Evolutionary conservation across 2,888 invertebrate genomes (phyloP).

Genomic region (Sepiola atlantica): DNA sequence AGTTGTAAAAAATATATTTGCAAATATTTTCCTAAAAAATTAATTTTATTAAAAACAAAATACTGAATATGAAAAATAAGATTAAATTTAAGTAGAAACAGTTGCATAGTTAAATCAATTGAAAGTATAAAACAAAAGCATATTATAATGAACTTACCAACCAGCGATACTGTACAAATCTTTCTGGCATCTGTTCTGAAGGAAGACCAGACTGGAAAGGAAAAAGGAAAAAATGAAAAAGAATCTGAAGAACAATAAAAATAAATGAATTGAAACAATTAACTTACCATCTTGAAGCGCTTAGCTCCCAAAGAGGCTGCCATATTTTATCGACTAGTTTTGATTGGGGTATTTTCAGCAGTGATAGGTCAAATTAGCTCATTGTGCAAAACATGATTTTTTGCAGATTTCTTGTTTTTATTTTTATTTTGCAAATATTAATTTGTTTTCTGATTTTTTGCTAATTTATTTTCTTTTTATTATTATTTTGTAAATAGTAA

Average conservation of each 20-base stretch:
- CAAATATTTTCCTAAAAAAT: not conserved
- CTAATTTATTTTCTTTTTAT: too few relatives aligned
- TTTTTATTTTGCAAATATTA: too few relatives aligned
- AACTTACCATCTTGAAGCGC: too few relatives aligned
- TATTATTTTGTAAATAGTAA: too few relatives aligned
- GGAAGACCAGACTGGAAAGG: conserved; percentile 60
- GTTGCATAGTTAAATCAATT: not conserved
- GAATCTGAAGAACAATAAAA: conserved; percentile 40
- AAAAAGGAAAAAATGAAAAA: conserved; percentile 52
- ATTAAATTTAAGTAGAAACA: not conserved
- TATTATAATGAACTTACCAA: conserved; percentile 59
- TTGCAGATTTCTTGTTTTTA: too few relatives aligned
- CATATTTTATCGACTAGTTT: too few relatives aligned
- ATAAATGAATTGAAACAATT: not conserved
- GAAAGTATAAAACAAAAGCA: not conserved
- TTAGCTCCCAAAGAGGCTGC: too few relatives aligned
- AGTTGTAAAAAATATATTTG: not conserved
- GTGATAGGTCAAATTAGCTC: too few relatives aligned
- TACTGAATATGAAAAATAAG: not conserved
- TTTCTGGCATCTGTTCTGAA: conserved; percentile 59
- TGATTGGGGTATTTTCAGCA: too few relatives aligned
- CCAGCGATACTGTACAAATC: conserved; percentile 70
- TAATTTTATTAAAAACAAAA: not conserved
- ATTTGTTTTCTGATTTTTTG: too few relatives aligned
- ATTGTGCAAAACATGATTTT: too few relatives aligned